Percentiles rank a stretch among this genome's conserved stretches.
Conservation (phyloP, 2,888 invertebrate species). For the Augiades crinisus region DNA sequence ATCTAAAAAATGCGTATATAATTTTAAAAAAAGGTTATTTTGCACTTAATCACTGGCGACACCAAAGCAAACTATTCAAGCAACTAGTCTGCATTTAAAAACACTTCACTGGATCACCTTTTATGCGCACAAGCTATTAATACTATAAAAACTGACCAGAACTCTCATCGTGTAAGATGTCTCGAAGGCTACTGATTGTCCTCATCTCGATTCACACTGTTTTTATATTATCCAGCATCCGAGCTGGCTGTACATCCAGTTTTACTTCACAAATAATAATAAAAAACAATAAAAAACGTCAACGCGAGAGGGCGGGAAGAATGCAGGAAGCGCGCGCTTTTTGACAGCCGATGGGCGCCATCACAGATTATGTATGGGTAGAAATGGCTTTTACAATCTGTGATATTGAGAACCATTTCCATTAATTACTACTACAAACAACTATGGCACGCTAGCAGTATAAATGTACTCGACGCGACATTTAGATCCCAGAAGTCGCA, state of each 20-base stretch:
- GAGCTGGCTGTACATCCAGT: slow-evolving; percentile 46
- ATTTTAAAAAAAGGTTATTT: too few species aligned
- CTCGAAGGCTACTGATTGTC: slow-evolving; percentile 65
- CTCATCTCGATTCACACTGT: slow-evolving; percentile 45
- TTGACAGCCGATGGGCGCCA: slow-evolving; percentile 49
- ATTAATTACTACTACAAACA: too few species aligned
- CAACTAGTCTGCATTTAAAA: not conserved
- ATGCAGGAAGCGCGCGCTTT: slow-evolving; percentile 71
- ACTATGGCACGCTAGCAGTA: too few species aligned
- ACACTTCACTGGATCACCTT: slow-evolving; percentile 4
- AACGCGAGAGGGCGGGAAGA: slow-evolving; percentile 53
- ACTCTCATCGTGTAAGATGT: slow-evolving; percentile 66
- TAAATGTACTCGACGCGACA: too few species aligned
- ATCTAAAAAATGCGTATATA: too few species aligned
- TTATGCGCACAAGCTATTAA: not conserved
- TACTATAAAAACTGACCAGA: slow-evolving; percentile 57
- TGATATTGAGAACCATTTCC: too few species aligned
- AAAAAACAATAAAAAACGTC: slow-evolving; percentile 43
- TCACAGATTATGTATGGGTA: slow-evolving; percentile 16
- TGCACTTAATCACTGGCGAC: too few species aligned
- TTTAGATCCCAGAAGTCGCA: too few species aligned
- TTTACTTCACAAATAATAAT: slow-evolving; percentile 31
- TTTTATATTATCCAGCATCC: slow-evolving; percentile 59
- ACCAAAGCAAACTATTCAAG: too few species aligned
- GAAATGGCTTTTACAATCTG: too few species aligned